Evolutionary conservation across 2,888 invertebrate species (phyloP).

Genomic region (Drosophila barbarae): DNA sequence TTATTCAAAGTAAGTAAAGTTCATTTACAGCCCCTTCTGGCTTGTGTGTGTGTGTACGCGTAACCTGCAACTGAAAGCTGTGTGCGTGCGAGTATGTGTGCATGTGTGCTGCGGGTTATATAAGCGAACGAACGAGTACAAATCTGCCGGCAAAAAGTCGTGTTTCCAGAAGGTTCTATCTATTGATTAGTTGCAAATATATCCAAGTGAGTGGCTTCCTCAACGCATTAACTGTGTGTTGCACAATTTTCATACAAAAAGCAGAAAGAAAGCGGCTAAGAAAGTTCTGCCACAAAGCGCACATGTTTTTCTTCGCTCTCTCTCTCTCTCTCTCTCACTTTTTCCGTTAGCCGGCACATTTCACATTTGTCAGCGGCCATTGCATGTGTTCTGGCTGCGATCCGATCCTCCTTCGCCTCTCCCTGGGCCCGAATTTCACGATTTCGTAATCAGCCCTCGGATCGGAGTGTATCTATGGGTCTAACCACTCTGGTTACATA

Average conservation of each 20-base stretch:
- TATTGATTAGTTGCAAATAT: constrained; percentile 24
- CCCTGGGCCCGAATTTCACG: background rate
- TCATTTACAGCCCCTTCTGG: no score
- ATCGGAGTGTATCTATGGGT: background rate
- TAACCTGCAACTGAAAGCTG: constrained; percentile 4
- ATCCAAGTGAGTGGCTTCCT: background rate
- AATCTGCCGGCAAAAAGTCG: constrained; percentile 50
- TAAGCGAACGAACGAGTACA: constrained; percentile 28
- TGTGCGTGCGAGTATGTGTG: constrained; percentile 16
- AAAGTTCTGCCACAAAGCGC: constrained; percentile 10
- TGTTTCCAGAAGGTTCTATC: constrained; percentile 61
- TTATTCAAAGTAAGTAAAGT: constrained; percentile 28
- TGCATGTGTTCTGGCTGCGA: constrained; percentile 26
- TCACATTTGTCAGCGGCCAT: constrained; percentile 31
- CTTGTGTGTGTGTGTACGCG: no score
- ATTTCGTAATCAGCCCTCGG: constrained; percentile 24
- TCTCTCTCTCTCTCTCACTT: background rate
- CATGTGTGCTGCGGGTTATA: constrained; percentile 45
- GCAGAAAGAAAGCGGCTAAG: background rate
- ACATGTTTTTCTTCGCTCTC: constrained; percentile 36
- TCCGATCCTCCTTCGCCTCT: background rate
- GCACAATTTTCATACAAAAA: background rate
- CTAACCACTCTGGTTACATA: constrained; percentile 34
- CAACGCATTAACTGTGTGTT: no score
- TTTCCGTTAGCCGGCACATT: constrained; percentile 30